Conservation (phyloP, 2,888 invertebrate genomes). For the Xanthia togata region DNA sequence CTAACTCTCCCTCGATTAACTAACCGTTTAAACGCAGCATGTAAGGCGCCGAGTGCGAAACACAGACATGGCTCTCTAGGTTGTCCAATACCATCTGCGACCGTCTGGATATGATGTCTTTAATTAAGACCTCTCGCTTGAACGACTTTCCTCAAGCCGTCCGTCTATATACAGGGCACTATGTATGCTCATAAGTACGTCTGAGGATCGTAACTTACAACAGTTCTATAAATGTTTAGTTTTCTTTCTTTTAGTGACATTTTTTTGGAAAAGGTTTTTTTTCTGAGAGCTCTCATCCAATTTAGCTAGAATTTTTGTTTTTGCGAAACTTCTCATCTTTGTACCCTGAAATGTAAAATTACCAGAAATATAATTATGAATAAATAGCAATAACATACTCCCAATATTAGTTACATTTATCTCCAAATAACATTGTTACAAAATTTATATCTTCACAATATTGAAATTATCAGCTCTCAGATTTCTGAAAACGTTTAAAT, state of each 20-base stretch:
- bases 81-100: conserved; percentile 64
- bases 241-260: too few relatives aligned
- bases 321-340: not conserved
- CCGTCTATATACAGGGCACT: not conserved
- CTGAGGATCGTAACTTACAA: not conserved
- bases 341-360: not conserved
- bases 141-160: conserved; percentile 57
- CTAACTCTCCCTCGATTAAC: not conserved
- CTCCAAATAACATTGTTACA: not conserved
- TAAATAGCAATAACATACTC: not conserved
- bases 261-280: too few relatives aligned
- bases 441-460: not conserved
- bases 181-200: conserved; percentile 1
- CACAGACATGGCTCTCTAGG: conserved; percentile 15
- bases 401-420: not conserved
- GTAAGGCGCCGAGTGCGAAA: conserved; percentile 1
- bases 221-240: too few relatives aligned
- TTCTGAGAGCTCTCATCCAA: not conserved
- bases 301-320: not conserved
- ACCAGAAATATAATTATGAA: too few relatives aligned
- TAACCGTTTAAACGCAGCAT: conserved; percentile 10
- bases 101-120: conserved; percentile 73
- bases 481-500: not conserved
- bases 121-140: conserved; percentile 72
- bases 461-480: not conserved